Percentiles rank a stretch among this genome's conserved stretches.
These are phyloP conservation scores for Pseudonaja textilis DNA, from an alignment of 2,113 vertebrate species.

Conservation along the genomic window DNA sequence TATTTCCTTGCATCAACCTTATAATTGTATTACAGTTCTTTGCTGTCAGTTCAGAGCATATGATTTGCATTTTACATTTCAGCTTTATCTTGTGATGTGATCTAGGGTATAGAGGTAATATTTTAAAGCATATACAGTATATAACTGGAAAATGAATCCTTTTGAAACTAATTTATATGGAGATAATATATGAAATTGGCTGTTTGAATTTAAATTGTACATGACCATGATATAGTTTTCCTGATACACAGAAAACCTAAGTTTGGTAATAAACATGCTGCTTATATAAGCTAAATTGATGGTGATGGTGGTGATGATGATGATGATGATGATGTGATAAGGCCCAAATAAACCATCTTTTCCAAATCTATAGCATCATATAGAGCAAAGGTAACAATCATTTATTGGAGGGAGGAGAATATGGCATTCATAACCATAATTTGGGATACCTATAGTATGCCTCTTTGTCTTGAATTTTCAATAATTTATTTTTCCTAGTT, in stretches of 20 bases:
- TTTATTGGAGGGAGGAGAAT: neutral
- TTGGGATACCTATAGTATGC: neutral
- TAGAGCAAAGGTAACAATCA: neutral
- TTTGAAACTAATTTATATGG: constrained; percentile 3
- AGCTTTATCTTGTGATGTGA: neutral
- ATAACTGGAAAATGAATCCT: neutral
- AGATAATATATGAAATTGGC: neutral
- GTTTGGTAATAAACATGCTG: neutral
- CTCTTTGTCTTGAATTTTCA: neutral
- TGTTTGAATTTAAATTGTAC: neutral
- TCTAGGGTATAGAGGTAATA: neutral
- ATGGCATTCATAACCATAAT: neutral
- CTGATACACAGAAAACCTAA: neutral
- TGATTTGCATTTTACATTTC: neutral
- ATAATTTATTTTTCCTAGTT: neutral
- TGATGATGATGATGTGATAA: neutral
- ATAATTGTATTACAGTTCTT: neutral
- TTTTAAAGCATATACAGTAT: neutral
- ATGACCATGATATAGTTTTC: neutral
- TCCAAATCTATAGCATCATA: neutral
- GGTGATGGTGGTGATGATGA: neutral
- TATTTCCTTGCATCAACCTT: neutral
- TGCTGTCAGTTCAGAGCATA: neutral
- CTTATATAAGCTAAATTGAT: neutral
- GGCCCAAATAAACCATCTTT: neutral